These are phyloP conservation scores for Borostomias antarcticus DNA, from an alignment of 2,797 vertebrate genomes.

Conservation along the genomic window DNA sequence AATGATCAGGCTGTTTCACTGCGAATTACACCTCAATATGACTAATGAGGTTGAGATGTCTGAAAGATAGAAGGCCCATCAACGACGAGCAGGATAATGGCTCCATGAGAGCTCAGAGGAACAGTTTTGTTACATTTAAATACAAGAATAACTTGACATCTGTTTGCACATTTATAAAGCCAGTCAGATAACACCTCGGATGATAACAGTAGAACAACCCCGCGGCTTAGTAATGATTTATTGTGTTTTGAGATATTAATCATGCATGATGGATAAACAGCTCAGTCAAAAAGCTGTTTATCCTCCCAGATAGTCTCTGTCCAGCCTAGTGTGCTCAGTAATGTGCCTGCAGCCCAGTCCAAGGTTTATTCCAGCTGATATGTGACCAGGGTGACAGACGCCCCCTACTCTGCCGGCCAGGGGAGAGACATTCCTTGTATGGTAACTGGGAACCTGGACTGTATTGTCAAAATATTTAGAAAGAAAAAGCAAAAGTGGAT, in stretches of 20 bases:
- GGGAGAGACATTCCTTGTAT: conserved; percentile 41
- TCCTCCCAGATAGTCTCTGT: too few relatives aligned
- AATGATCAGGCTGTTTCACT: background rate
- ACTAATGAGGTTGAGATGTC: background rate
- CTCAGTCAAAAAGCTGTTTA: too few relatives aligned
- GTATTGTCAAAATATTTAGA: conserved; percentile 48
- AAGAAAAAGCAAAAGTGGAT: conserved; percentile 10
- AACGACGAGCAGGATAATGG: background rate
- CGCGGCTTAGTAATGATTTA: too few relatives aligned
- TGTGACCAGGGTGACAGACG: conserved; percentile 37
- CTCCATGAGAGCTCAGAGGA: background rate
- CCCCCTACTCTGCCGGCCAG: conserved; percentile 30
- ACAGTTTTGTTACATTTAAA: background rate
- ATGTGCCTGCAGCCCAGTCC: background rate
- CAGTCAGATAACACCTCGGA: background rate
- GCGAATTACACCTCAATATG: background rate
- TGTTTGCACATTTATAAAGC: background rate
- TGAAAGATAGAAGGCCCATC: background rate
- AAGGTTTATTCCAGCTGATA: conserved; percentile 33
- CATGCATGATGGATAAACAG: too few relatives aligned
- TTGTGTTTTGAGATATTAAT: too few relatives aligned
- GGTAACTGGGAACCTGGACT: conserved; percentile 27
- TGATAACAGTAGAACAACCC: too few relatives aligned
- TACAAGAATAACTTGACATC: background rate
- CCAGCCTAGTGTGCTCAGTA: too few relatives aligned